Conservation (phyloP, 2,888 invertebrate genomes). For the Apomyelois bistriatella region DNA sequence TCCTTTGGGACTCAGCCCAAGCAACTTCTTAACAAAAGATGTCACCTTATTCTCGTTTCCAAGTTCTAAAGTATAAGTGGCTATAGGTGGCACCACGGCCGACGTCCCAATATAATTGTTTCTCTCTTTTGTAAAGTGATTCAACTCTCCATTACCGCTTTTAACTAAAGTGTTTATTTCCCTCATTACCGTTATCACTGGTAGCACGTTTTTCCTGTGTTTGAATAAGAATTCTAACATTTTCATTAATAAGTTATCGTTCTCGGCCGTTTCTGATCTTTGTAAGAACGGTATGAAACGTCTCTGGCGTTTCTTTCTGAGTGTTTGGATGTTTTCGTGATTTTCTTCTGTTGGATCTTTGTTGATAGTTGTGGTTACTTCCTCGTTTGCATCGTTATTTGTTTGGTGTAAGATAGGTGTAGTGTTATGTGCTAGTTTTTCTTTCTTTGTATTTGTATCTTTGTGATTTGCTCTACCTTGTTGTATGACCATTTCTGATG, state of each 20-base stretch:
- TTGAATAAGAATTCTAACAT: constrained; percentile 48
- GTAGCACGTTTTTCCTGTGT: constrained; percentile 44
- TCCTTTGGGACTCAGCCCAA: constrained; percentile 45
- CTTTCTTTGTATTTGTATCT: not conserved
- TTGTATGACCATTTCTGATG: too few relatives aligned
- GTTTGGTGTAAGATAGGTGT: not conserved
- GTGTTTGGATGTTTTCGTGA: not conserved
- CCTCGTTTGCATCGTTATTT: too few relatives aligned
- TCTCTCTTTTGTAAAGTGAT: constrained; percentile 46
- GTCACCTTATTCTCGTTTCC: constrained; percentile 39
- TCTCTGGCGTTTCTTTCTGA: constrained; percentile 35
- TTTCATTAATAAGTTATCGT: constrained; percentile 44
- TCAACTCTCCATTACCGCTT: constrained; percentile 51
- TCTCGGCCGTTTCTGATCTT: constrained; percentile 29
- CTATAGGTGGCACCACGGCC: constrained; percentile 32
- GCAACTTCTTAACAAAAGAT: constrained; percentile 46
- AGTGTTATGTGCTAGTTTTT: not conserved
- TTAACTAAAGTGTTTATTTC: constrained; percentile 59
- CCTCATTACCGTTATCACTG: constrained; percentile 52
- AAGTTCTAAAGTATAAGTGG: constrained; percentile 47
- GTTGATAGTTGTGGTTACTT: not conserved
- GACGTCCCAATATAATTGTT: constrained; percentile 52
- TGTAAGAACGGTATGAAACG: constrained; percentile 47
- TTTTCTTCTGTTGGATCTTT: not conserved
- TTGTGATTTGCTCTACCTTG: not conserved